Evolutionary conservation across 2,113 vertebrate species (phyloP).

Genomic region (Eulemur rufifrons): DNA sequence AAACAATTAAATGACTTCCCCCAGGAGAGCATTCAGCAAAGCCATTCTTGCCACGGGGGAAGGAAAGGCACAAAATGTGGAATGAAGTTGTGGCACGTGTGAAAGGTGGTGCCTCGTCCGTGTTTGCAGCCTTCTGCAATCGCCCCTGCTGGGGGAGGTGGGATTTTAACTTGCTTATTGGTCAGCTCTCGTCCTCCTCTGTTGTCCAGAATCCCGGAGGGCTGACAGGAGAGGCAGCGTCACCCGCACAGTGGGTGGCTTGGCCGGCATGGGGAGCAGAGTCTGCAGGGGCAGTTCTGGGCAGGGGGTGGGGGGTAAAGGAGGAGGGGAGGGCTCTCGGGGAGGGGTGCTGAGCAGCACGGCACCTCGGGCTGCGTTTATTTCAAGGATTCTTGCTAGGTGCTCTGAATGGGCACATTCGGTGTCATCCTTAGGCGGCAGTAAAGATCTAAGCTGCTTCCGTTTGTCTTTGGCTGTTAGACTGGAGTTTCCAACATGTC

Average conservation of each 20-base stretch:
- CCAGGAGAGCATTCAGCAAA: neutral
- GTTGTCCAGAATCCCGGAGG: neutral
- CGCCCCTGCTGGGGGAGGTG: neutral
- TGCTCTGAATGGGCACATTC: neutral
- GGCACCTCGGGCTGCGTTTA: neutral
- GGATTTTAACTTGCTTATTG: neutral
- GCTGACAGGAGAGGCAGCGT: fast-evolving
- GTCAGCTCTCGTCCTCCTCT: neutral
- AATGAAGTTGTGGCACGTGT: neutral
- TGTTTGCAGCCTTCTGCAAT: neutral
- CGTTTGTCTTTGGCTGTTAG: neutral
- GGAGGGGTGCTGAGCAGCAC: too few species aligned
- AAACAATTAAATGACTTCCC: neutral
- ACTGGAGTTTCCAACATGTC: neutral
- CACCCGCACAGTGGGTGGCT: neutral
- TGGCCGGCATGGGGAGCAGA: too few species aligned
- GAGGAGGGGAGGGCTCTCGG: neutral
- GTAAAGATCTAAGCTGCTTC: neutral
- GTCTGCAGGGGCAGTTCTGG: neutral
- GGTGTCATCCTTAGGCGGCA: too few species aligned
- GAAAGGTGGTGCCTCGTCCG: fast-evolving
- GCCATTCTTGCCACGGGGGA: neutral
- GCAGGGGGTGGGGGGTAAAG: neutral
- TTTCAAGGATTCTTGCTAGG: neutral
- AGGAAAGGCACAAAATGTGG: neutral